phyloP scores from a whole-genome alignment of 2,888 invertebrate species.

The Plagodis pulveraria region DNA sequence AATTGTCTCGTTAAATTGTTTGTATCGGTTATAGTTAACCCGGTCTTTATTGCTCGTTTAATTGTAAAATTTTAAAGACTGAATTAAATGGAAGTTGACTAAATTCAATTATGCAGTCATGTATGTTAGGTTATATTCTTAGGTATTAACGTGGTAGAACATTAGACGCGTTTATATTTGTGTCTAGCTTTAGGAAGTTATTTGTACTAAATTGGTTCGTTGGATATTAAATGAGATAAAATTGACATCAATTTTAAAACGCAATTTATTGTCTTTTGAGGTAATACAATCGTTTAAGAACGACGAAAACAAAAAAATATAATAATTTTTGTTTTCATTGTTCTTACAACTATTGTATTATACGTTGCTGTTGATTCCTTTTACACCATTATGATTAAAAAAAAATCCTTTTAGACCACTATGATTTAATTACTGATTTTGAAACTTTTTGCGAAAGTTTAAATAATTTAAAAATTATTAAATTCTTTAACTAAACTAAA shows the following conservation, averaged over 20 bases:
- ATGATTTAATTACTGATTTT: no score
- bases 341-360: no score
- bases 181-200: slow-evolving; percentile 53
- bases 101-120: slow-evolving; percentile 80
- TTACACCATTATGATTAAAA: no score
- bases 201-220: slow-evolving; percentile 32
- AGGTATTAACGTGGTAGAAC: slow-evolving; percentile 47
- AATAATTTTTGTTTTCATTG: no score
- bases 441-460: no score
- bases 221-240: neutral
- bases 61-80: slow-evolving; percentile 80
- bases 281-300: no score
- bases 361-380: no score
- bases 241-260: no score
- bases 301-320: no score
- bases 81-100: slow-evolving; percentile 75
- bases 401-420: no score
- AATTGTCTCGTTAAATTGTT: slow-evolving; percentile 16
- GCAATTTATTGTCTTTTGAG: no score
- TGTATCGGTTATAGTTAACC: slow-evolving; percentile 53
- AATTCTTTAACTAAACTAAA: neutral
- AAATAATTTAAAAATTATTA: no score
- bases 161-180: slow-evolving; percentile 55
- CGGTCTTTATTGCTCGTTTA: slow-evolving; percentile 58
- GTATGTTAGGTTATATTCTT: slow-evolving; percentile 61